Base-by-base conservation (phyloP, 2,888 invertebrate species). In the Ichneumon xanthorius region DNA sequence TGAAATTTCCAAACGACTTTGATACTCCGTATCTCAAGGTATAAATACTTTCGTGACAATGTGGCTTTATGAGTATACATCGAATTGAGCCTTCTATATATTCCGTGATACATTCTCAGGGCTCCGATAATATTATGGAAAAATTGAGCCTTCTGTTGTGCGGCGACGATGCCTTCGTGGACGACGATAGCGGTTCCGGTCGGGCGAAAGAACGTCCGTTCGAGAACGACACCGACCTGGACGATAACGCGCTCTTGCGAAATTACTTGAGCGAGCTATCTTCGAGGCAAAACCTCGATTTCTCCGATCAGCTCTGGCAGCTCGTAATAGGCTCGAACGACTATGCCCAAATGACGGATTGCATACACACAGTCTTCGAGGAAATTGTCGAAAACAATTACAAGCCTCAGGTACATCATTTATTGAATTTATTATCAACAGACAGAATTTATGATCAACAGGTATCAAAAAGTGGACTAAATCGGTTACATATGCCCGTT, bases 261-360 rank as follows among this genome's bases (percentile, higher is more conserved):
- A 81, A 88, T 65, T 80, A 86, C 72, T n/a, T 91, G 30, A 79
- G 86, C 40, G 87, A 87, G 75, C 70, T 90, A n/a, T 79, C 82
- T 14, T 80, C 73, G 22, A 88, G 92, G 37, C 82, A 88, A 50
- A 89, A 91, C 79, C 65, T 84, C 76, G 91, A 92, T 83, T 90
- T 92, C 75, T 89, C 90, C 16, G 92, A 92, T 79, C 37, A 82
- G n/a, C 85, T 92, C 14, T 92, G 92, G 92, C 87, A 80, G 50
- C 72, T 89, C n/a, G 53, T 89, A 30, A 87, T 79, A 58, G 67
- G 86, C 50, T 76, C 83, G 50, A 76, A 65, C 19, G 84, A 84
- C 78, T 89, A 90, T 67, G 68, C 84, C 4, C 79, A 90, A 71
- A 89, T 92, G 82, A 88, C 85, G 67, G 88, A 89, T 73, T 91